Percentiles rank a stretch among this genome's conserved stretches.
Conservation (phyloP, 2,888 invertebrate genomes). For the Lydus trimaculatus region DNA sequence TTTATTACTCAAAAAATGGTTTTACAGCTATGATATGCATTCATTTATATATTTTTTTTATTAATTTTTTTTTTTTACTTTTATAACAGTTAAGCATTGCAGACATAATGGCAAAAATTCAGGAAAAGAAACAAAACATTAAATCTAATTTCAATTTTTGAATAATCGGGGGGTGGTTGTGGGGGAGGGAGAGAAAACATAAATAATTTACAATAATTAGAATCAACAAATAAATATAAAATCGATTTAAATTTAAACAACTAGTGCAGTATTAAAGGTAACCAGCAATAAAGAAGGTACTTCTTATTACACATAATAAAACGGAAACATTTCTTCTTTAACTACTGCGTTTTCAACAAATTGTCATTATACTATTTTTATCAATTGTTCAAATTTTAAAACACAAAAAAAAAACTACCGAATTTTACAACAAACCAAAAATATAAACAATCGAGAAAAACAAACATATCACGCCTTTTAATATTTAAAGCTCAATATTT, state of each 20-base stretch:
- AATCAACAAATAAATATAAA: not conserved
- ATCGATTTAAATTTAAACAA: slow-evolving; percentile 26
- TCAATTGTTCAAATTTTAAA: too few relatives aligned
- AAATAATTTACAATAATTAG: slow-evolving; percentile 9
- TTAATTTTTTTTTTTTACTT: slow-evolving; percentile 57
- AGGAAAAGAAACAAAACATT: slow-evolving; percentile 28
- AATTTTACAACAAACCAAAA: not conserved
- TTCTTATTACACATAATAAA: slow-evolving; percentile 3
- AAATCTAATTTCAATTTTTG: slow-evolving; percentile 16
- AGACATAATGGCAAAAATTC: slow-evolving; percentile 57
- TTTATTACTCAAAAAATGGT: slow-evolving; percentile 83
- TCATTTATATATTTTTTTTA: not conserved
- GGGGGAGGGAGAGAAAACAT: slow-evolving; percentile 8
- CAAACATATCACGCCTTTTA: not conserved
- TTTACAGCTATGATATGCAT: slow-evolving; percentile 95
- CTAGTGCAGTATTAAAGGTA: slow-evolving; percentile 26
- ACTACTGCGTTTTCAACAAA: not conserved
- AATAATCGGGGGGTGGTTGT: too few relatives aligned
- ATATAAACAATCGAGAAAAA: not conserved
- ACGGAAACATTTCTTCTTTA: slow-evolving; percentile 8
- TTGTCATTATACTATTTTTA: not conserved
- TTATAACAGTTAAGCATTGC: slow-evolving; percentile 71
- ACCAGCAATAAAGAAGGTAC: slow-evolving; percentile 27
- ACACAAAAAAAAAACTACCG: not conserved
- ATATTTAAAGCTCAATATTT: slow-evolving; percentile 5